phyloP scores from a whole-genome alignment of 2,797 vertebrate species.

The Rhabdomys pumilio region DNA sequence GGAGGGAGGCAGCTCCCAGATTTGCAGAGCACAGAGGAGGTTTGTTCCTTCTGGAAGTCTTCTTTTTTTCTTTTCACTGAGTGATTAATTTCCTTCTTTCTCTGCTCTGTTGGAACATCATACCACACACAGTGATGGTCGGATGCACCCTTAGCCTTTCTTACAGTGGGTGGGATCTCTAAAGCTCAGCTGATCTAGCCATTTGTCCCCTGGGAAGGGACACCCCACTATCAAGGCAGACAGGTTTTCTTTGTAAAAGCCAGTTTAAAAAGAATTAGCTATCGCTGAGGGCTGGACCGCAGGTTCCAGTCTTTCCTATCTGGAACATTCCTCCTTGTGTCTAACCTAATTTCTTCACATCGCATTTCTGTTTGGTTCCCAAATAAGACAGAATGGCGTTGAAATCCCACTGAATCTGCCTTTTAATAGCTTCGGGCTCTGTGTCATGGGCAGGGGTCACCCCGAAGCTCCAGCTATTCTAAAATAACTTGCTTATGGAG shows the following conservation, averaged over 20 bases:
- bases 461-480: background rate
- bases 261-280: background rate
- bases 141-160: background rate
- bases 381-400: background rate
- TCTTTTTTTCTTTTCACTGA: background rate
- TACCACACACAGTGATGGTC: background rate
- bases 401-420: background rate
- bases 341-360: conserved; percentile 20
- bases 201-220: background rate
- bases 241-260: background rate
- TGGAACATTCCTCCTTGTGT: background rate
- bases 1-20: rapidly evolving
- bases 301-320: background rate
- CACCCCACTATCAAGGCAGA: background rate
- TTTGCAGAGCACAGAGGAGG: conserved; percentile 23
- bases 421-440: background rate
- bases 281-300: background rate
- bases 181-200: background rate
- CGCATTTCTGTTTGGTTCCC: background rate
- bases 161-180: background rate
- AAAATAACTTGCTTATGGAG: background rate
- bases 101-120: conserved; percentile 34
- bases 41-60: conserved; percentile 3
- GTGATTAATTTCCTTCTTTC: conserved; percentile 56
- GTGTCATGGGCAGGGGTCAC: background rate